These are phyloP conservation scores for Margarornis squamiger DNA, from an alignment of 2,797 vertebrate species.

Conservation along the genomic window DNA sequence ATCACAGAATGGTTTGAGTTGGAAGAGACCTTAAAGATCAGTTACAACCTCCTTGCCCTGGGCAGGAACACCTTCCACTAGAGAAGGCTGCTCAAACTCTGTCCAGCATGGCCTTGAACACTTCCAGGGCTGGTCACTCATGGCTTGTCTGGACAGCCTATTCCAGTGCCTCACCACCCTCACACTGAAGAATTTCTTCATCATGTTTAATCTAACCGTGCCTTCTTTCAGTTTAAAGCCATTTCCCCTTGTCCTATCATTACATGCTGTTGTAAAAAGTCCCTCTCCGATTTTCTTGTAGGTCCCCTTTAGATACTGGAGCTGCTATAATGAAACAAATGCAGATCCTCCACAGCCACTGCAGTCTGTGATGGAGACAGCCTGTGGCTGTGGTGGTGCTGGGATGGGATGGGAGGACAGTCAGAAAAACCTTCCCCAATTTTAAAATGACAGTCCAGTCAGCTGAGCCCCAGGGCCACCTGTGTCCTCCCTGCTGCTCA, in stretches of 20 bases:
- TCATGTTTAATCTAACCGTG: background rate
- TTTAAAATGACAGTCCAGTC: conserved; percentile 72
- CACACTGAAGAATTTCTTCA: background rate
- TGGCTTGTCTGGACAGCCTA: background rate
- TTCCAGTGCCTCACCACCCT: background rate
- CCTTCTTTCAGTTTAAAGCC: background rate
- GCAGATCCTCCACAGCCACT: background rate
- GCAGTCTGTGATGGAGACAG: background rate
- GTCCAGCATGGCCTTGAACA: background rate
- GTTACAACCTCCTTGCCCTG: background rate
- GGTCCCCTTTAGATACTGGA: background rate
- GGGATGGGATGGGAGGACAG: conserved; percentile 10
- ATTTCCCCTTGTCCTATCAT: background rate
- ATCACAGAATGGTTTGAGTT: background rate
- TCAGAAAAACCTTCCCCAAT: conserved; percentile 9
- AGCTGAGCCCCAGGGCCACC: conserved; percentile 77
- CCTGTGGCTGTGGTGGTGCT: background rate
- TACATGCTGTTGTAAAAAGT: background rate
- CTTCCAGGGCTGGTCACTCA: background rate
- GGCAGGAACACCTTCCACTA: background rate
- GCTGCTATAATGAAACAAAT: background rate
- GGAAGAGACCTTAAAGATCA: background rate
- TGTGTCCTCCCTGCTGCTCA: conserved; percentile 80
- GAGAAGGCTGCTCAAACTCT: background rate
- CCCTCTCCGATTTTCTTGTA: background rate